Conservation (phyloP, 1,140 invertebrate genomes). For the Yoshiicerus persimilis region DNA sequence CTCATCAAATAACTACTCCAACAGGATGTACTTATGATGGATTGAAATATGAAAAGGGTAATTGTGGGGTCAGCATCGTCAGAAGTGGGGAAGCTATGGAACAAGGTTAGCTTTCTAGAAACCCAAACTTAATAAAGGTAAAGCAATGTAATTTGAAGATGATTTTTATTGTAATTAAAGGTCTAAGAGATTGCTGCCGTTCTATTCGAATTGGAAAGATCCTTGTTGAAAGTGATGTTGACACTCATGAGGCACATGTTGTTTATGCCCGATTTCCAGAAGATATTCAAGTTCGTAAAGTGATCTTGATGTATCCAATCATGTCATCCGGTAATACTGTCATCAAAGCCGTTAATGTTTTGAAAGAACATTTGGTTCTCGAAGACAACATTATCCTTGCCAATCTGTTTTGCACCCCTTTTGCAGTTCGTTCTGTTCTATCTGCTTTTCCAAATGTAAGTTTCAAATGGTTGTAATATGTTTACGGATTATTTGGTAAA, state of each 20-base stretch:
- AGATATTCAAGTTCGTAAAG: constrained; percentile 68
- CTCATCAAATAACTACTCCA: constrained; percentile 86
- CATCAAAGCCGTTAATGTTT: constrained; percentile 85
- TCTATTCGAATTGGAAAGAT: constrained; percentile 98
- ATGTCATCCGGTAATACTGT: constrained; percentile 88
- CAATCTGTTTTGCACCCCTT: constrained; percentile 94
- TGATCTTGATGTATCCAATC: constrained; percentile 48
- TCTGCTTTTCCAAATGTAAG: constrained; percentile 78
- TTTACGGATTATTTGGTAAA: neutral
- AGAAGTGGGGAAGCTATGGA: constrained; percentile 97
- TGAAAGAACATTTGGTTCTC: constrained; percentile 88
- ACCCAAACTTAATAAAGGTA: no score
- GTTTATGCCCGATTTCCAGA: constrained; percentile 98
- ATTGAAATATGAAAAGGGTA: constrained; percentile 89
- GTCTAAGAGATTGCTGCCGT: constrained; percentile 92
- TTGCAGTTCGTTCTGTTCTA: constrained; percentile 82
- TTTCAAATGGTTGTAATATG: neutral
- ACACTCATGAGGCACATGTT: constrained; percentile 93
- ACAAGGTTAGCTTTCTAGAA: constrained; percentile 61
- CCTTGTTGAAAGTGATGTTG: constrained; percentile 92
- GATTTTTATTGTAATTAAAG: no score
- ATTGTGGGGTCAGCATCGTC: constrained; percentile 98
- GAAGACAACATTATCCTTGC: constrained; percentile 93
- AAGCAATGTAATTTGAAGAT: no score
- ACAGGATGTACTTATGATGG: constrained; percentile 89